Base-by-base conservation (phyloP, 2,888 invertebrate species). In the Heliconius charithonia region DNA sequence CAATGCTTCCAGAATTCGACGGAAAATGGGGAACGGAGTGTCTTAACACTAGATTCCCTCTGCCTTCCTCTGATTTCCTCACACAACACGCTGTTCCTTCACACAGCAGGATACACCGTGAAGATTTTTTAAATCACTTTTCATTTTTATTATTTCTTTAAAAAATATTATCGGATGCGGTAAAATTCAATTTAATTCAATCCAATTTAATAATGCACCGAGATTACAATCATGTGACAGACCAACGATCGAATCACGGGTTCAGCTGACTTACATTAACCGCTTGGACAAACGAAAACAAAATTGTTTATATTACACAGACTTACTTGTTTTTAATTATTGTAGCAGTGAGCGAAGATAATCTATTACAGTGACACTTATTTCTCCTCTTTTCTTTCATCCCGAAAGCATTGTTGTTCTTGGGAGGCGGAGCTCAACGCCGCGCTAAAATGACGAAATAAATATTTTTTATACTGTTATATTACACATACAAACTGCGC, bases 231-330 rank as follows among this genome's bases (percentile, higher is more conserved):
- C 59, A 59, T 59, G 59, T 59, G 59, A 59, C n/a, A 59, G 59
- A n/a, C n/a, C 59, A 10, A n/a, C n/a, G n/a, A n/a, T 59, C 59
- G 59, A 59, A n/a, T 59, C n/a, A 59, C 59, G 59, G n/a, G 59
- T 10, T 59, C 59, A 59, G n/a, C 59, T 59, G n/a, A 59, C n/a
- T 59, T 59, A n/a, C 59, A 59, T 59, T 59, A n/a, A 59, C n/a
- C n/a, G 59, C n/a, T n/a, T 19, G n/a, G n/a, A 59, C 59, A 59
- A n/a, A n/a, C 51, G 10, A n/a, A n/a, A n/a, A 59, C 59, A 22
- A 3, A 10, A n/a, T 59, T 22, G 3, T 19, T 59, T 59, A n/a
- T 19, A 51, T 19, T 19, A 51, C 51, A 19, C 19, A 19, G 51
- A 3, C 19, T 51, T 19, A 19, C 19, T 51, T 19, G 1, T 59